Evolutionary conservation across 2,797 vertebrate species (phyloP), one percentile per base, ranked within the genome.

Genomic region (Urophycis tenuis): DNA sequence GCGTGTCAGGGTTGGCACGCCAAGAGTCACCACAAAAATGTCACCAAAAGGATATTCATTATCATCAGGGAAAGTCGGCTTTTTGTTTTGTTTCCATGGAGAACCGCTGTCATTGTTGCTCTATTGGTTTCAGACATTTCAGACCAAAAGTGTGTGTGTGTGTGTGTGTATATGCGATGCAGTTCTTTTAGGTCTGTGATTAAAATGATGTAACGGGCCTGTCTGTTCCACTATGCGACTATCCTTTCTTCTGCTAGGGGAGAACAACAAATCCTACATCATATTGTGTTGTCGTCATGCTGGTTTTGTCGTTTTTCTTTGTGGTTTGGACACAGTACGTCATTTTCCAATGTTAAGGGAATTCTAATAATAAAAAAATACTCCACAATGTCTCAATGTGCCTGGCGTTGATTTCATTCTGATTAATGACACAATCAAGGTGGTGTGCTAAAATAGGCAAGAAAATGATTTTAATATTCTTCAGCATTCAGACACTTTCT

Each of bases 261-360:
- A 71, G 31, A 31, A 69, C 35, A 60, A 75, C 29, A 35, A 45
- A 72, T 79, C 78, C 77, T 36, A 5, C 30, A 49, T 84, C 70
- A 34, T 73, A 81, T 72, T 72, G 60, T 81, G 41, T 77, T 79
- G 73, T 82, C 80, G 17, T 81, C 53, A 79, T 36, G 53, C 71
- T 81, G 3, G 73, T 74, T 74, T n/a, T 19, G 74, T 77, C 9
- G 0, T 74, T 79, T 84, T 79, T 84, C 34, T 85, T 85, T 85
- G 75, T 85, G 82, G 77, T 78, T 75, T 88, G 83, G 85, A 88
- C 83, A 83, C 80, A 81, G 82, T 87, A 89, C 88, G 88, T 90
- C 73, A 78, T 89, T 87, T 86, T 88, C 84, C 85, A 87, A 83
- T 70, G 80, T 83, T 80, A 86, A 81, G 72, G 79, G 71, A 87